Evolutionary conservation across 1,140 invertebrate genomes (phyloP).

Genomic region (Ceratina australensis): DNA sequence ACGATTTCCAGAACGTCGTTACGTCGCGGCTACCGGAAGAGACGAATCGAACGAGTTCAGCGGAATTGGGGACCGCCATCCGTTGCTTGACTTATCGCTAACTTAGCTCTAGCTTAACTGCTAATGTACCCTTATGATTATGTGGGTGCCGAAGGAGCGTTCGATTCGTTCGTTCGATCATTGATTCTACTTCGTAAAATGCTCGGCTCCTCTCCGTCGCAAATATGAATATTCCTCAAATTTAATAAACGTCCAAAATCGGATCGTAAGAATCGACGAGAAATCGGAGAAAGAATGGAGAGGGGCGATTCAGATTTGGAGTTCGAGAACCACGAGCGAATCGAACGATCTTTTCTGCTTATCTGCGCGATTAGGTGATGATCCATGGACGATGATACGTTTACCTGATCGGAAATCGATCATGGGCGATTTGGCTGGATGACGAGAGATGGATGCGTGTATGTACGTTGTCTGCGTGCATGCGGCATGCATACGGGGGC

Average conservation of each 20-base stretch:
- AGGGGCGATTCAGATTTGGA: background rate
- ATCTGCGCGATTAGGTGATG: slow-evolving; percentile 12
- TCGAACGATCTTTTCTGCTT: slow-evolving; percentile 13
- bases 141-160: slow-evolving; percentile 24
- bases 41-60: slow-evolving; percentile 35
- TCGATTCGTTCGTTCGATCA: no score
- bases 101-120: slow-evolving; percentile 61
- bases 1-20: slow-evolving; percentile 4
- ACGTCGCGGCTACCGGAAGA: background rate
- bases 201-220: background rate
- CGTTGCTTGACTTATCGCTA: slow-evolving; percentile 61
- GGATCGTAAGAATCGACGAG: no score
- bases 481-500: slow-evolving; percentile 62
- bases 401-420: slow-evolving; percentile 49
- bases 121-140: slow-evolving; percentile 56
- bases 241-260: no score
- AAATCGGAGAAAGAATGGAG: background rate
- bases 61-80: slow-evolving; percentile 57
- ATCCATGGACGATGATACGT: slow-evolving; percentile 19
- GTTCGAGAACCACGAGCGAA: background rate
- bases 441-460: slow-evolving; percentile 50
- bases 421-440: slow-evolving; percentile 35
- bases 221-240: no score
- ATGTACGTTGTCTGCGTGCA: slow-evolving; percentile 50
- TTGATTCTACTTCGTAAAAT: no score